A percentile compares a stretch with the other conserved stretches of the same genome.
phyloP scores from a whole-genome alignment of 2,888 invertebrate genomes.

The Diachrysia chrysitis region DNA sequence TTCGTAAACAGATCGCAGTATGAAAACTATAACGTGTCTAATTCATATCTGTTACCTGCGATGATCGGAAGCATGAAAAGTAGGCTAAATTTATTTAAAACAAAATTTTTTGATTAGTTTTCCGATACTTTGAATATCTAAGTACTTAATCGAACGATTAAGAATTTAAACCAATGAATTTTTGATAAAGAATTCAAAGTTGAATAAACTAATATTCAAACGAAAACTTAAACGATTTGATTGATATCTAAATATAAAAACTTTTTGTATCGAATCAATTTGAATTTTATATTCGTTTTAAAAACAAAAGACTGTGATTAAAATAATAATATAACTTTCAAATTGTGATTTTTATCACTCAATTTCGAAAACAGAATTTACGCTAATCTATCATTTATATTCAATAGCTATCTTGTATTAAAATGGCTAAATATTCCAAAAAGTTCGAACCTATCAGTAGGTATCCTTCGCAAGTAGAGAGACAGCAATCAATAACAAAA shows the following conservation, averaged over 20 bases:
- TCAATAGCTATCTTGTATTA: background rate
- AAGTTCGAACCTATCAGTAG: background rate
- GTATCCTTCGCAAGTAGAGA: constrained; percentile 6
- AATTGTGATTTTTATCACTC: background rate
- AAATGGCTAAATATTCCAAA: background rate
- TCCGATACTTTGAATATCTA: background rate
- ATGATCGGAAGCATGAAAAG: constrained; percentile 52
- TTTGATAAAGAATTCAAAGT: background rate
- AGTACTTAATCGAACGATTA: background rate
- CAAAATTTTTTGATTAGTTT: constrained; percentile 22
- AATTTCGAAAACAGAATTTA: background rate
- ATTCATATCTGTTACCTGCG: constrained; percentile 45
- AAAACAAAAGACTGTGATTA: background rate
- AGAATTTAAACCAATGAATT: background rate
- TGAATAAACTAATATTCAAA: constrained; percentile 1
- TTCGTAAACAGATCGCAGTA: constrained; percentile 46
- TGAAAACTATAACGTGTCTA: constrained; percentile 33
- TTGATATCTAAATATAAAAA: constrained; percentile 1
- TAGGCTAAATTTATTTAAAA: constrained; percentile 43
- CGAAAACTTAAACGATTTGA: background rate
- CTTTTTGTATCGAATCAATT: constrained; percentile 1
- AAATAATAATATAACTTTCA: background rate
- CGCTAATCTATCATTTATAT: background rate
- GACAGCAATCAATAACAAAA: constrained; percentile 41
- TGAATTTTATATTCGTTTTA: background rate